Evolutionary conservation across 2,797 vertebrate species (phyloP).

Genomic region (Fistularia tabacaria): DNA sequence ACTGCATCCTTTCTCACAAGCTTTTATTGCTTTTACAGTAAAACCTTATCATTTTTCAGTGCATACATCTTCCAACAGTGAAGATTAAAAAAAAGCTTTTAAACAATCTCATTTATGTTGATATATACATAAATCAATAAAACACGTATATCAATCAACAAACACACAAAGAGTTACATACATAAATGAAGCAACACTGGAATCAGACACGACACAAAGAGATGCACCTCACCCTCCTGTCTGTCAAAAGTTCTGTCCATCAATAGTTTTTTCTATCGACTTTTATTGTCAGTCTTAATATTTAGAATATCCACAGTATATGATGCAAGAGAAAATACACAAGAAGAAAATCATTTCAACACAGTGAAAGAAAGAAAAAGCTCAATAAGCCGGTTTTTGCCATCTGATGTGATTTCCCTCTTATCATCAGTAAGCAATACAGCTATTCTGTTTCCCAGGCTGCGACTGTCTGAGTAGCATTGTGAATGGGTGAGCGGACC

Average conservation of each 20-base stretch:
- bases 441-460: conserved; percentile 59
- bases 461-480: conserved; percentile 51
- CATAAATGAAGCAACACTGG: conserved; percentile 21
- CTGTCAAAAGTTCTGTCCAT: conserved; percentile 7
- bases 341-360: conserved; percentile 27
- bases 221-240: conserved; percentile 13
- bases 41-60: too few species aligned
- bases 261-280: background rate
- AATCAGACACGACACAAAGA: conserved; percentile 13
- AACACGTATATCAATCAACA: too few species aligned
- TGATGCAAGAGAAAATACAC: conserved; percentile 24
- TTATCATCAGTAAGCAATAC: conserved; percentile 62
- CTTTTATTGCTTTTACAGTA: conserved; percentile 8
- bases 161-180: background rate
- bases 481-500: conserved; percentile 63
- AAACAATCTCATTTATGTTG: too few species aligned
- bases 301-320: conserved; percentile 12
- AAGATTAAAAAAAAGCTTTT: too few species aligned
- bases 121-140: too few species aligned
- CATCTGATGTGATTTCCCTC: conserved; percentile 47
- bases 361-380: conserved; percentile 16
- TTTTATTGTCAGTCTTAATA: conserved; percentile 6
- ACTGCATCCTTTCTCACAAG: conserved; percentile 33
- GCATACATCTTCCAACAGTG: too few species aligned
- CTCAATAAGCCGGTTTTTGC: conserved; percentile 34